phyloP scores from a whole-genome alignment of 2,797 vertebrate species.

The Crypturellus tataupa region DNA sequence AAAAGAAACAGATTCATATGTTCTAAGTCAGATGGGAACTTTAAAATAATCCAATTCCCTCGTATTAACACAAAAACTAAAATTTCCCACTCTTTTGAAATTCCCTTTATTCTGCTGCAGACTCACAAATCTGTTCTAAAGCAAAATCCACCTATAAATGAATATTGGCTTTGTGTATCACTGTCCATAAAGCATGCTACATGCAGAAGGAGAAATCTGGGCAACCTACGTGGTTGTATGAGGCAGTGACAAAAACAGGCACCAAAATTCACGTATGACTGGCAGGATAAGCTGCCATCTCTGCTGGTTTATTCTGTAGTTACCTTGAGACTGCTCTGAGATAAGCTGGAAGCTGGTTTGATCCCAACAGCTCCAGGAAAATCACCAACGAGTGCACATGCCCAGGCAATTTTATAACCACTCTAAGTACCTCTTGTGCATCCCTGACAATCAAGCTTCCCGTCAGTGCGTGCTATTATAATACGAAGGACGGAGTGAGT shows the following conservation, averaged over 20 bases:
- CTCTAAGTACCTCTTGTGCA: background rate
- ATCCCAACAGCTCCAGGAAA: background rate
- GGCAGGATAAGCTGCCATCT: background rate
- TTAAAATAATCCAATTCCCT: background rate
- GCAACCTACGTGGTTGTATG: accelerated
- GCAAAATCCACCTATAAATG: accelerated
- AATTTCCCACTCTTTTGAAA: background rate
- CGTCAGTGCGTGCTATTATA: background rate
- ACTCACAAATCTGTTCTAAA: background rate
- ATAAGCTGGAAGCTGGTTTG: background rate
- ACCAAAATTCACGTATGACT: background rate
- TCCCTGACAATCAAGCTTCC: background rate
- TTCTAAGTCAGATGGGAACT: background rate
- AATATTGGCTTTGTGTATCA: accelerated
- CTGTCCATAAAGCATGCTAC: accelerated
- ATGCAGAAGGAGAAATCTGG: background rate
- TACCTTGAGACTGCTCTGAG: background rate
- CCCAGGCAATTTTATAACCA: background rate
- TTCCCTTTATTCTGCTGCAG: background rate
- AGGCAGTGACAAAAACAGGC: background rate
- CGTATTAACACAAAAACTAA: background rate
- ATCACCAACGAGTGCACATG: accelerated
- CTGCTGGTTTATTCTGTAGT: background rate
- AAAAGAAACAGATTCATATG: accelerated
- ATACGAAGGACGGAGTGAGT: background rate